Percentiles rank a stretch among this genome's conserved stretches.
Evolutionary conservation across 2,888 invertebrate genomes (phyloP).

Genomic region (Ephialtes manifestator): DNA sequence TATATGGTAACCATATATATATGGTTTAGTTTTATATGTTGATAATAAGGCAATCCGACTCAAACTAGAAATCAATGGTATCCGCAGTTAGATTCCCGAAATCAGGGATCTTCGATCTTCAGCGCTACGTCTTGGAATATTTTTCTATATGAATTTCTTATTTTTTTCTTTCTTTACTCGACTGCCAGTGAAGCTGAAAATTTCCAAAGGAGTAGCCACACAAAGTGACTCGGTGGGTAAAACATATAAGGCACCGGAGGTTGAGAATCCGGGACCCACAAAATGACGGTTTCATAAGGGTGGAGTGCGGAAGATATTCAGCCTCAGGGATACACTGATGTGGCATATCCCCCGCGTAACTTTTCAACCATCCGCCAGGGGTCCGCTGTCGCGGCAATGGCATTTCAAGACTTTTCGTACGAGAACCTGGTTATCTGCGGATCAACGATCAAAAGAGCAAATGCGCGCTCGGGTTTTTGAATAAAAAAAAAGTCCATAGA

Average conservation of each 20-base stretch:
- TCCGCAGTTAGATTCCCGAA: constrained; percentile 4
- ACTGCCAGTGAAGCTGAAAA: constrained; percentile 35
- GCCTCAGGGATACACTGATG: constrained; percentile 25
- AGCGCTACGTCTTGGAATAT: neutral
- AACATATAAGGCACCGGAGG: constrained; percentile 5
- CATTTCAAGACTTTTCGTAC: constrained; percentile 28
- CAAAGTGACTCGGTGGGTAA: constrained; percentile 48
- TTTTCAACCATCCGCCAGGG: constrained; percentile 41
- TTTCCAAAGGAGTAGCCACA: constrained; percentile 39
- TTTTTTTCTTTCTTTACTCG: neutral
- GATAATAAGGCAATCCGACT: too few relatives aligned
- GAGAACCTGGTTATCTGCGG: constrained; percentile 74
- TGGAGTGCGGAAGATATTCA: constrained; percentile 9
- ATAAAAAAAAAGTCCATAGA: constrained; percentile 63
- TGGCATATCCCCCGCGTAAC: constrained; percentile 8
- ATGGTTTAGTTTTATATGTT: too few relatives aligned
- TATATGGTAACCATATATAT: too few relatives aligned
- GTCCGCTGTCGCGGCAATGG: neutral
- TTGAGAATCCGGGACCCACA: constrained; percentile 49
- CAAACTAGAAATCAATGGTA: constrained; percentile 43
- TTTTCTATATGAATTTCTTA: neutral
- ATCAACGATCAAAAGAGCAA: constrained; percentile 77
- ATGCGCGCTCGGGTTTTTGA: constrained; percentile 66
- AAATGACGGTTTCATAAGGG: constrained; percentile 60
- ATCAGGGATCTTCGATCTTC: constrained; percentile 32